Percentiles rank a stretch among this genome's conserved stretches.
phyloP scores from a whole-genome alignment of 2,797 vertebrate species.

The Manis pentadactyla region DNA sequence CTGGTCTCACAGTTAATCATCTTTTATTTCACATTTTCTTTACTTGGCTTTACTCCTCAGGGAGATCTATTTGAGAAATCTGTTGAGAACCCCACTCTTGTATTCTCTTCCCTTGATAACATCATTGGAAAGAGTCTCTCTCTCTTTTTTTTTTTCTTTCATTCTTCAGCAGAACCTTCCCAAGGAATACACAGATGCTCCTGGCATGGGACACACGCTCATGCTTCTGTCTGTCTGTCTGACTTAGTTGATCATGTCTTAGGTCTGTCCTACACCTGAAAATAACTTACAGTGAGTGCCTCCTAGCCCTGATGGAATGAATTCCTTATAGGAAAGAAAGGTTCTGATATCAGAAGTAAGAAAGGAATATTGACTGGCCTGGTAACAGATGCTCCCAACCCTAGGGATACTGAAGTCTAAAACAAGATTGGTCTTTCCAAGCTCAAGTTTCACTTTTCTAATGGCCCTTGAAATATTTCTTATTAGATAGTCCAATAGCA shows the following conservation, averaged over 20 bases:
- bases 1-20: background rate
- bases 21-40: background rate
- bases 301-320: background rate
- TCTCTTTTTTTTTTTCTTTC: background rate
- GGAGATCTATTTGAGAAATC: background rate
- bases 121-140: background rate
- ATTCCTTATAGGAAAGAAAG: background rate
- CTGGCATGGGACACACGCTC: rapidly evolving
- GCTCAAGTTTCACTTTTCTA: background rate
- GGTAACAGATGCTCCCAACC: background rate
- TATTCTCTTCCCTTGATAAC: background rate
- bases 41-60: background rate
- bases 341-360: background rate
- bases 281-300: background rate
- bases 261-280: background rate
- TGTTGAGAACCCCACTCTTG: background rate
- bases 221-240: background rate
- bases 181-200: background rate
- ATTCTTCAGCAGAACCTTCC: background rate
- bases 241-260: background rate
- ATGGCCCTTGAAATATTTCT: background rate
- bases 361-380: background rate
- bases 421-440: background rate
- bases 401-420: background rate
- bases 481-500: background rate